Evolutionary conservation across 2,797 vertebrate species (phyloP), one percentile per base, ranked within the genome.

Genomic region (Microchirus variegatus): DNA sequence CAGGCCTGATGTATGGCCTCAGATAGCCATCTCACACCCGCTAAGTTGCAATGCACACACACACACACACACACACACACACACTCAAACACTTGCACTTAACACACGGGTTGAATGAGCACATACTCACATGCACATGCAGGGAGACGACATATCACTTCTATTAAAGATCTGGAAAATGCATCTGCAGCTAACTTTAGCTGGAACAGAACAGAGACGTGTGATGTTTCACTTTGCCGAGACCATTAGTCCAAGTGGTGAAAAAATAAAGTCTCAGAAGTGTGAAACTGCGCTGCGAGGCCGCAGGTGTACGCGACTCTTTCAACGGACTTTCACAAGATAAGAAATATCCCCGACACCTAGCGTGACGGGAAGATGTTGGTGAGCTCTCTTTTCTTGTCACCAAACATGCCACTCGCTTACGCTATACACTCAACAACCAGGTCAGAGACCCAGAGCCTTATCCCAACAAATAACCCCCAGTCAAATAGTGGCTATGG

Each of bases 11-110:
- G 90, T 82, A 93, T 92, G 87, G 83, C 82, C 78, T 58, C 74
- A 81, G 92, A 93, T 92, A 91, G 86, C 81, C 69, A 93, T 93
- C 92, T 92, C 88, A 84, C 87, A 86, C 82, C 78, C 75, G 44
- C 78, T 69, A 64, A 76, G 81, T 80, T 77, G 57, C 73, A 42
- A 10, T 58, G 58, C 75, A 75, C 63, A 58, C 47, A 64, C 43
- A 47, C 72, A 42, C 74, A 47, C 67, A 56, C 71, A 75, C 62
- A 57, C 47, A 61, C 40, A 50, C 38, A 55, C 58, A 65, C 37
- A 53, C 43, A 60, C 58, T 38, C 59, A 56, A 66, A 84, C 81
- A 86, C 80, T 82, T 85, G 73, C 81, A 85, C 82, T 84, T 84
- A 84, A 83, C 82, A 82, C 60, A 0, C 36, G 16, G 64, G 61